Evolutionary conservation across 2,888 invertebrate genomes (phyloP).

Genomic region (Dryadula phaetusa): DNA sequence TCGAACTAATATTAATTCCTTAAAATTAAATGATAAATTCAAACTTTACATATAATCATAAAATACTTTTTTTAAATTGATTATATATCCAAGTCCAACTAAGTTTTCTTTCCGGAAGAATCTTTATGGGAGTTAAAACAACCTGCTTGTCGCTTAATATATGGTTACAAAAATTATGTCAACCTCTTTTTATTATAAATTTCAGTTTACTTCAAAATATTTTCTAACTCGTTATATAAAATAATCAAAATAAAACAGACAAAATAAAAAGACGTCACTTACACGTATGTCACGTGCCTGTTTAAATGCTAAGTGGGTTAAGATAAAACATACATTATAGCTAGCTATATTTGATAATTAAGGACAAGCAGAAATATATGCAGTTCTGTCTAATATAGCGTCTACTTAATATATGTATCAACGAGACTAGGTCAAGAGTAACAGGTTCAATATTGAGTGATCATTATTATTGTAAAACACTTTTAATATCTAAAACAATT

Average conservation of each 20-base stretch:
- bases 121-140: too few species aligned
- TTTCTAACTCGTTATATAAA: too few species aligned
- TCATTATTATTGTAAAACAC: conserved; percentile 5
- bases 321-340: conserved; percentile 8
- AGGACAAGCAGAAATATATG: conserved; percentile 14
- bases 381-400: background rate
- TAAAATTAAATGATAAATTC: background rate
- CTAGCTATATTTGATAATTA: background rate
- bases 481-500: background rate
- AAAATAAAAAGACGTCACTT: background rate
- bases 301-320: background rate
- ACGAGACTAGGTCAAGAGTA: conserved; percentile 21
- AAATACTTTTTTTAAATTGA: too few species aligned
- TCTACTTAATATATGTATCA: conserved; percentile 9
- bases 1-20: background rate
- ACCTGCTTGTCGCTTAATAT: too few species aligned
- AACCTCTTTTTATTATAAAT: background rate
- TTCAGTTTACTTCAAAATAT: too few species aligned
- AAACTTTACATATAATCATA: too few species aligned
- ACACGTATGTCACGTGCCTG: background rate
- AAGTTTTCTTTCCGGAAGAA: too few species aligned
- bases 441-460: conserved; percentile 15
- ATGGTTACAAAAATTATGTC: too few species aligned
- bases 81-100: too few species aligned
- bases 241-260: background rate